These are phyloP conservation scores for Xestia rhomboidea DNA, from an alignment of 2,888 invertebrate species.

Conservation along the genomic window DNA sequence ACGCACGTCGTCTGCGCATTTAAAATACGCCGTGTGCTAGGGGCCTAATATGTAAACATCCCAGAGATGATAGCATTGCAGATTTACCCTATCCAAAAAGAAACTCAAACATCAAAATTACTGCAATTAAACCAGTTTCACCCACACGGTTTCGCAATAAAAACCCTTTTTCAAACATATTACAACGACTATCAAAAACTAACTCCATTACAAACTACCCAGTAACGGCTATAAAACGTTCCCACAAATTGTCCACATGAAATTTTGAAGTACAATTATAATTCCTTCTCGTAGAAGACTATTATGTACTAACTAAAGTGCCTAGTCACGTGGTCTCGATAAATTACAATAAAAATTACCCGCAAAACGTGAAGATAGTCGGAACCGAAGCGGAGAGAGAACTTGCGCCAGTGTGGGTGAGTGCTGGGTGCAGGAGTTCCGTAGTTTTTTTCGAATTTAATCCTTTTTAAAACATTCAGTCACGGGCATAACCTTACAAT, in stretches of 20 bases:
- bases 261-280: conserved; percentile 74
- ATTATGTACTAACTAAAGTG: conserved; percentile 79
- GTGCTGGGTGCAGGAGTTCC: conserved; percentile 35
- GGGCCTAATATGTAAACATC: neutral
- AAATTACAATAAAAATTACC: conserved; percentile 88
- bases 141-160: conserved; percentile 25
- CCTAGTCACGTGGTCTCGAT: conserved; percentile 87
- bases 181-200: conserved; percentile 68
- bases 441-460: conserved; percentile 12
- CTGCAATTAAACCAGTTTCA: conserved; percentile 4
- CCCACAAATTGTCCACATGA: conserved; percentile 59
- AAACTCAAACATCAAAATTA: neutral
- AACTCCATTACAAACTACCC: conserved; percentile 49
- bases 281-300: conserved; percentile 75
- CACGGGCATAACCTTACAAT: neutral
- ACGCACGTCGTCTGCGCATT: no score
- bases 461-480: neutral
- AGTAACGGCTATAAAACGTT: conserved; percentile 50
- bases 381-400: conserved; percentile 58
- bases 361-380: conserved; percentile 76
- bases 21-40: no score
- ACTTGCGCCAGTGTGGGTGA: conserved; percentile 27
- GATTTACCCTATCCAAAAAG: conserved; percentile 7
- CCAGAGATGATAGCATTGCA: neutral
- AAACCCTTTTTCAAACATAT: conserved; percentile 53